Evolutionary conservation across 2,888 invertebrate species (phyloP).

Genomic region (Hemistola chrysoprasaria): DNA sequence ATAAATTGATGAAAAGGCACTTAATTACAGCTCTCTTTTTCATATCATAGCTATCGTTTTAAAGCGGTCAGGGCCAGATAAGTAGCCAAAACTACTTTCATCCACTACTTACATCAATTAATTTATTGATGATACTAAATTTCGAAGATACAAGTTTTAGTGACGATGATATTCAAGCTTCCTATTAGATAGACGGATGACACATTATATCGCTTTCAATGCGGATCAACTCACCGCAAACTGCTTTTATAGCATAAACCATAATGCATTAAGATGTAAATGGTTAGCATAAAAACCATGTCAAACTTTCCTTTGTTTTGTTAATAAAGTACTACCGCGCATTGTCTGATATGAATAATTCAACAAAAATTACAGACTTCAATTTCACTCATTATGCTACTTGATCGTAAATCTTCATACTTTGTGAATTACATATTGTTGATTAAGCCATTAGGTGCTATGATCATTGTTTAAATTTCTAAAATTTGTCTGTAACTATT

Average conservation of each 20-base stretch:
- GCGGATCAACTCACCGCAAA: conserved; percentile 28
- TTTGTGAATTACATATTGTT: neutral
- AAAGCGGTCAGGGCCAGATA: too few relatives aligned
- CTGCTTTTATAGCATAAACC: conserved; percentile 32
- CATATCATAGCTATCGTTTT: too few relatives aligned
- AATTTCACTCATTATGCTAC: conserved; percentile 13
- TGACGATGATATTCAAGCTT: too few relatives aligned
- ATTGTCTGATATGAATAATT: conserved; percentile 13
- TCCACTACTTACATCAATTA: too few relatives aligned
- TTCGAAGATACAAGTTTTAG: too few relatives aligned
- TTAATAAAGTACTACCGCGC: conserved; percentile 9
- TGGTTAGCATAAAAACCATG: conserved; percentile 12
- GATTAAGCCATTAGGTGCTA: conserved; percentile 2
- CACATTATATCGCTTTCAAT: conserved; percentile 30
- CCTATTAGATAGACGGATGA: neutral
- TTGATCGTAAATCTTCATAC: conserved; percentile 1
- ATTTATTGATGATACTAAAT: too few relatives aligned
- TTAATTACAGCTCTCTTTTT: too few relatives aligned
- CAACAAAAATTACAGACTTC: conserved; percentile 3
- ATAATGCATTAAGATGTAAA: conserved; percentile 13
- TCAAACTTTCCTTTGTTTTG: conserved; percentile 14
- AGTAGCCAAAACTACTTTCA: too few relatives aligned
- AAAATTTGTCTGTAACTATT: too few relatives aligned
- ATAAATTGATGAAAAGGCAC: too few relatives aligned
- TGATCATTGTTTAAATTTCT: neutral